phyloP scores from a whole-genome alignment of 2,888 invertebrate genomes.

The Bimastos eiseni region DNA sequence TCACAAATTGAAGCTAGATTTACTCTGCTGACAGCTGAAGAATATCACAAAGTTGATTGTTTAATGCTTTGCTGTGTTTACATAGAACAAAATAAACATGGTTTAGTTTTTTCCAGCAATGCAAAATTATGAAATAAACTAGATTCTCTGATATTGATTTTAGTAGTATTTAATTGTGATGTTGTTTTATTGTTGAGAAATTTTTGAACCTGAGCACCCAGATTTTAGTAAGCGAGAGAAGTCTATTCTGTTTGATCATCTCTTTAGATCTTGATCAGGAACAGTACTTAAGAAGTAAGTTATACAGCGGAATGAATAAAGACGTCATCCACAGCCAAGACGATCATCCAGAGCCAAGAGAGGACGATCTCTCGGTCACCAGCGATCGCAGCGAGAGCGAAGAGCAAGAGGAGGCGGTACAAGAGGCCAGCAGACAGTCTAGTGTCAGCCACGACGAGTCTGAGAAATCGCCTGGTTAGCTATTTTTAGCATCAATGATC shows the following conservation, averaged over 20 bases:
- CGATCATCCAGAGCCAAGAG: background rate
- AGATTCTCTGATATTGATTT: background rate
- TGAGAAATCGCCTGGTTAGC: background rate
- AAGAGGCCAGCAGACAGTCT: background rate
- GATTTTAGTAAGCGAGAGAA: background rate
- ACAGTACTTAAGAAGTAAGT: conserved; percentile 6
- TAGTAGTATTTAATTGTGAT: no score
- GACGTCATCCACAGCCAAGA: background rate
- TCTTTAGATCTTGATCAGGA: background rate
- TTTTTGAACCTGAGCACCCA: no score
- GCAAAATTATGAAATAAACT: background rate
- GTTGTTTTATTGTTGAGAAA: background rate
- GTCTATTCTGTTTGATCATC: background rate
- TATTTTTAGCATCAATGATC: background rate
- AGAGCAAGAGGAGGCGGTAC: background rate
- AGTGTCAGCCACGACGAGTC: background rate
- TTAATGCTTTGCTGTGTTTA: background rate
- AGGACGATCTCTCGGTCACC: background rate
- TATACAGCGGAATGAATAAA: background rate
- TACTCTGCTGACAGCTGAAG: background rate
- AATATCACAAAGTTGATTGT: background rate
- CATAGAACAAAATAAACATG: background rate
- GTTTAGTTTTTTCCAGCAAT: background rate
- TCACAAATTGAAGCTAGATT: background rate
- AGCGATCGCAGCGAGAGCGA: conserved; percentile 20